Evolutionary conservation across 1,140 invertebrate genomes (phyloP), one percentile per base, ranked within the genome.

Genomic region (Macrosteles quadrilineatus): DNA sequence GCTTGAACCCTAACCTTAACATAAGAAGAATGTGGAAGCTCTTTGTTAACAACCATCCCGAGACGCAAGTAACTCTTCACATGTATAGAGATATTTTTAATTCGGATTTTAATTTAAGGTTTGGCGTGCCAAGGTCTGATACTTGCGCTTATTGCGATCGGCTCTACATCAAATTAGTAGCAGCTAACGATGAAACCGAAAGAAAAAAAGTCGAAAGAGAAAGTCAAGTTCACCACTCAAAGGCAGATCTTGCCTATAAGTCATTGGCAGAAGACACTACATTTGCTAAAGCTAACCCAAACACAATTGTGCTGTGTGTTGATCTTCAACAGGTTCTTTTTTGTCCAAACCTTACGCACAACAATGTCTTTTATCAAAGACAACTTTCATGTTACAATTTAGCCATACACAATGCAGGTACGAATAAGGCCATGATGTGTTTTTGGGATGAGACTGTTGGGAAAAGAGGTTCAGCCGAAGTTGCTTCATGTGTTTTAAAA

Each of bases 91-190:
- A 4, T 36, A 29, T 59, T 62, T 64, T 31, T 2, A 68, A 32
- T 64, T 45, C 17, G 63, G 30, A 14, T 40, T 45, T 50, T 4
- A 68, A 31, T 40, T 47, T 57, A 65, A 1, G 63, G 1, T 65
- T 65, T 65, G 63, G 27, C 3, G 31, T 65, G 36, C 63, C 63
- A 65, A 40, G 63, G 25, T 65, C 63, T 43, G 63, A 65, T 43
- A 65, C 31, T 2, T 65, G 63, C 32, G 19, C 12, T 23, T 1
- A 4, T 4, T 65, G 63, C 36, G 63, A 65, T 43, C 31, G n/a
- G 32, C 19, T 4, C 32, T 65, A 32, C 36, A 65, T 36, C 32
- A 4, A 36, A 14, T 6, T 36, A 14, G 32, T 14, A 36, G 32
- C 32, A 6, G 32, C 32, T 6, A 4, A 36, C 4, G 14, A 36